Evolutionary conservation across 2,797 vertebrate species (phyloP), one percentile per base, ranked within the genome.

Genomic region (Ptychobarbus kaznakovi): DNA sequence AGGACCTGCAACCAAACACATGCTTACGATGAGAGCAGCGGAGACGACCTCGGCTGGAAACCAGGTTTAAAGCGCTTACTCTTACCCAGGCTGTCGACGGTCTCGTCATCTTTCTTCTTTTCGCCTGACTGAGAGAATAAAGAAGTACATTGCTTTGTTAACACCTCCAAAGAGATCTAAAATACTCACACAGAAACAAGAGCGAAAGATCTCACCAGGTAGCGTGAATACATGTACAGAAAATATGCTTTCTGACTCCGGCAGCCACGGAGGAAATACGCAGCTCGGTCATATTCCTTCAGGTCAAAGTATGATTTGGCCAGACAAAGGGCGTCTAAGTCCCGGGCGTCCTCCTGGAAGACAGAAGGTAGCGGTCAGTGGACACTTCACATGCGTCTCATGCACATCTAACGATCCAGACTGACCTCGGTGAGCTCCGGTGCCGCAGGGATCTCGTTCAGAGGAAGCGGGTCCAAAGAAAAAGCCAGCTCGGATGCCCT

Each of bases 31-130:
- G 28, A 0, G 2, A 44, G 51, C 22, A 3, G 32, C 1, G 11
- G 10, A 84, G 18, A 69, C 38, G 0, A 0, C 9, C 10, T 78
- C 38, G 1, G 16, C 22, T 9, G 44, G n/a, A 53, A 18, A n/a
- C 1, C 0, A 16, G 0, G 18, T 68, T 51, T 2, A 32, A 40
- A 69, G 20, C 12, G 1, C 0, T 56, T 28, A 8, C 86, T 72
- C 97, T 96, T 93, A 99, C 98, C 98, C 83, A 99, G 93, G 89
- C 97, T 99, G 94, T 99, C 98, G 40, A 99, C 98, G 1, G 98
- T 99, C 92, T 99, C 98, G 79, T 99, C 98, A 35, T 99, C 98
- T 80, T 99, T 99, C 94, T 99, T 99, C 92, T 99, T 99, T 91
- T 99, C 98, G 18, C 98, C 98, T 5, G 98, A 99, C 98, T 99